These are phyloP conservation scores for Pantala flavescens DNA, from an alignment of 1,140 invertebrate species.

Conservation along the genomic window DNA sequence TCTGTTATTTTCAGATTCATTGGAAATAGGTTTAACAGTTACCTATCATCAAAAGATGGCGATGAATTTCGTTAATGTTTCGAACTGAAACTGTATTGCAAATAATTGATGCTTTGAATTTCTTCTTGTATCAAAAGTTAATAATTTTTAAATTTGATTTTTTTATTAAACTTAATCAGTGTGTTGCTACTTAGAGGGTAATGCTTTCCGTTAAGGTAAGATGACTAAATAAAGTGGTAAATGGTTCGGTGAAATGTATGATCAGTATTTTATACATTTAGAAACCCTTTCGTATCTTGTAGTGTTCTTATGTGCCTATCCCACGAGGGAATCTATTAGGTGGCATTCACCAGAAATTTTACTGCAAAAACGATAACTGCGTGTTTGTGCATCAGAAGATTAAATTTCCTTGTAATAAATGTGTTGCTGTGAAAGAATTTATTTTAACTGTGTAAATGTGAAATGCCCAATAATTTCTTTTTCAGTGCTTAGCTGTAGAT, in stretches of 20 bases:
- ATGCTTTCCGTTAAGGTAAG: constrained; percentile 5
- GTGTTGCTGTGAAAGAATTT: constrained; percentile 2
- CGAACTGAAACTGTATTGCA: neutral
- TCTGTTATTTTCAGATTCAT: constrained; percentile 10
- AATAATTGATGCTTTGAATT: neutral
- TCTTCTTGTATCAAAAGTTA: neutral
- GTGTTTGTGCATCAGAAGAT: neutral
- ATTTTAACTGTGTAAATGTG: neutral
- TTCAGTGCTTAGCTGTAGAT: constrained; percentile 5
- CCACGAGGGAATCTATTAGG: neutral
- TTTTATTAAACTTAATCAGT: neutral
- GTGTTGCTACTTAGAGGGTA: neutral
- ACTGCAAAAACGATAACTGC: neutral
- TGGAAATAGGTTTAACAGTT: constrained; percentile 6
- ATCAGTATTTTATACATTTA: neutral
- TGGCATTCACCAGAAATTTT: neutral
- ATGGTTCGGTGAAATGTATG: neutral
- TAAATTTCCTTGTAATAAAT: neutral
- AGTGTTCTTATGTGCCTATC: neutral
- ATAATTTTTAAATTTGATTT: neutral
- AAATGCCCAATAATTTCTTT: constrained; percentile 3
- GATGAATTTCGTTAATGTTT: neutral
- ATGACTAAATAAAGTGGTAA: neutral
- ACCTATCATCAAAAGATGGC: constrained; percentile 1
- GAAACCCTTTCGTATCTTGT: neutral